Conservation (phyloP, 2,888 invertebrate genomes). For the Hymenopus coronatus region DNA sequence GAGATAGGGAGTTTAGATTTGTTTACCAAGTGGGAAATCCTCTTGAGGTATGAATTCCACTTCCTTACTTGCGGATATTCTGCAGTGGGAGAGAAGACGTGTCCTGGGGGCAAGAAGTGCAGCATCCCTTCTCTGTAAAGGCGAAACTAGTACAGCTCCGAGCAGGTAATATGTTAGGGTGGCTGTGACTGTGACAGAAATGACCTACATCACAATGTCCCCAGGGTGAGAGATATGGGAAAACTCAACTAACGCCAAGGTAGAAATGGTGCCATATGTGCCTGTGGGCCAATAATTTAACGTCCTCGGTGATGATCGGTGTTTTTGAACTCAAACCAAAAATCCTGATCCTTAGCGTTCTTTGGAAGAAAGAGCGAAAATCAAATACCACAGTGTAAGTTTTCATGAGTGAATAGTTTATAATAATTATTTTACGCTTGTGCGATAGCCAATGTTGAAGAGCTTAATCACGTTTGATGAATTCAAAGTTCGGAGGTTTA, state of each 20-base stretch:
- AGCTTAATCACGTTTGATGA: too few relatives aligned
- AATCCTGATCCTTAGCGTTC: too few relatives aligned
- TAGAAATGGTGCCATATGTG: neutral
- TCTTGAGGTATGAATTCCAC: neutral
- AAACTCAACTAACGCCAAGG: neutral
- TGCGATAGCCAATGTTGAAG: too few relatives aligned
- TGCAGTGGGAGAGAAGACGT: neutral
- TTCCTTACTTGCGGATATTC: neutral
- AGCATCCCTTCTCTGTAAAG: neutral
- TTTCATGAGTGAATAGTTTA: too few relatives aligned
- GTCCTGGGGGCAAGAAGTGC: neutral
- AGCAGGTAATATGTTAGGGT: neutral
- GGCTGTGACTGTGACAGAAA: neutral
- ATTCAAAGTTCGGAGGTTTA: too few relatives aligned
- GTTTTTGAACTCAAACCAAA: too few relatives aligned
- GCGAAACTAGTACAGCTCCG: neutral
- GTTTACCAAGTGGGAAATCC: neutral
- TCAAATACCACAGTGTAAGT: too few relatives aligned
- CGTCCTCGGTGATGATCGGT: too few relatives aligned
- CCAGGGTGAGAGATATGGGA: neutral
- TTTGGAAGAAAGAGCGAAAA: too few relatives aligned
- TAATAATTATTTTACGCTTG: too few relatives aligned
- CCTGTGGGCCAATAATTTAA: neutral
- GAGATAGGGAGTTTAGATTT: neutral
- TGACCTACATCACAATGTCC: neutral